Conservation (phyloP, 2,888 invertebrate genomes). For the Rhagonycha fulva region DNA sequence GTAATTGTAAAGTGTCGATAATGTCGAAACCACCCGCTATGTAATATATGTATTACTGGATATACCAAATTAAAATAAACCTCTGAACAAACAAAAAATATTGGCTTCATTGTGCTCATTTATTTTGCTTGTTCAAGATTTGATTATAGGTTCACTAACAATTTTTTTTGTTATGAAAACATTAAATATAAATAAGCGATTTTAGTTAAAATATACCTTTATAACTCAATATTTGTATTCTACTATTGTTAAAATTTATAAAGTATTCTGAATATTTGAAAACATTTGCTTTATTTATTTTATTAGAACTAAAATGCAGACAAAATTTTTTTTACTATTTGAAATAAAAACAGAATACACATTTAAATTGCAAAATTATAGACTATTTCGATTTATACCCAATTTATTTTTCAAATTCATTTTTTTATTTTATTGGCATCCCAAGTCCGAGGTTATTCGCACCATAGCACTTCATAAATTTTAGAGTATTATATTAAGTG, state of each 20-base stretch:
- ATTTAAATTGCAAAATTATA: not conserved
- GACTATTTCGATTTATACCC: not conserved
- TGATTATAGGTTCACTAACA: too few relatives aligned
- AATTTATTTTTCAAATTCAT: not conserved
- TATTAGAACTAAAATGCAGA: not conserved
- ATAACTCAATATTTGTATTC: not conserved
- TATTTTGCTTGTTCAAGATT: too few relatives aligned
- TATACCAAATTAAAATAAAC: too few relatives aligned
- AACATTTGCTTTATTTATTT: not conserved
- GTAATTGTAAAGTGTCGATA: too few relatives aligned
- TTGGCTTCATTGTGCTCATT: too few relatives aligned
- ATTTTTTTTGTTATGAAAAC: too few relatives aligned
- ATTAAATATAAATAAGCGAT: too few relatives aligned
- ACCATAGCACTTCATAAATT: not conserved
- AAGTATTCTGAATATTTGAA: not conserved
- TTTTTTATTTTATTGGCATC: not conserved
- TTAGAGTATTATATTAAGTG: not conserved
- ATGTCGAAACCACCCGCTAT: too few relatives aligned
- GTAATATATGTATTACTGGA: too few relatives aligned
- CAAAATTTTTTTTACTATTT: not conserved
- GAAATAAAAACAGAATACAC: not conserved
- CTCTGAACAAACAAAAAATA: too few relatives aligned
- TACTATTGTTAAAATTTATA: not conserved
- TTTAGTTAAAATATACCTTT: too few relatives aligned
- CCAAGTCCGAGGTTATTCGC: not conserved